These are phyloP conservation scores for Apeira syringaria DNA, from an alignment of 2,888 invertebrate genomes.

Conservation along the genomic window DNA sequence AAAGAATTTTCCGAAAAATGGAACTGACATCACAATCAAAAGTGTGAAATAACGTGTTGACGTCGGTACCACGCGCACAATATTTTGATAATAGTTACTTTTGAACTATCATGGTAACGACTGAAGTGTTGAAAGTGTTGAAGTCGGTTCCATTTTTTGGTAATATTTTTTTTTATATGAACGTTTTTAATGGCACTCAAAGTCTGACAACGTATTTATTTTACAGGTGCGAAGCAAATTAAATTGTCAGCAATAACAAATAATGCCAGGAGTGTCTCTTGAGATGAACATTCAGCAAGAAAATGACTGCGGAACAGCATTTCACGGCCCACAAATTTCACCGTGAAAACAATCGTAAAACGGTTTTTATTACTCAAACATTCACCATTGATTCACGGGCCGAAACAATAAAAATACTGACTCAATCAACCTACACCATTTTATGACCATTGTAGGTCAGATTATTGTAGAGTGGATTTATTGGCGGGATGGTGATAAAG, in stretches of 20 bases:
- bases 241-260: constrained; percentile 46
- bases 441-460: constrained; percentile 76
- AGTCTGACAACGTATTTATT: constrained; percentile 10
- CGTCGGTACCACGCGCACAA: too few species aligned
- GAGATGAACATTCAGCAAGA: constrained; percentile 61
- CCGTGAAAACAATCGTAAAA: constrained; percentile 82
- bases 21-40: too few species aligned
- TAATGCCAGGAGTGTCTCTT: constrained; percentile 57
- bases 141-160: too few species aligned
- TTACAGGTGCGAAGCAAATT: constrained; percentile 44
- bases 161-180: too few species aligned
- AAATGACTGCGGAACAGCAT: constrained; percentile 69
- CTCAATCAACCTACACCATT: constrained; percentile 79
- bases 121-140: too few species aligned
- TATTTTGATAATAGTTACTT: too few species aligned
- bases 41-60: too few species aligned
- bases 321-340: constrained; percentile 80
- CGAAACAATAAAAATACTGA: constrained; percentile 82
- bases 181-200: too few species aligned
- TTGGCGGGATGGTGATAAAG: constrained; percentile 65
- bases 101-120: too few species aligned
- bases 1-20: too few species aligned
- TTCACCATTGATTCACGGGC: constrained; percentile 80
- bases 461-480: constrained; percentile 77
- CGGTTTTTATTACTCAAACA: constrained; percentile 78